Conservation (phyloP, 2,888 invertebrate genomes). For the Arctia plantaginis region DNA sequence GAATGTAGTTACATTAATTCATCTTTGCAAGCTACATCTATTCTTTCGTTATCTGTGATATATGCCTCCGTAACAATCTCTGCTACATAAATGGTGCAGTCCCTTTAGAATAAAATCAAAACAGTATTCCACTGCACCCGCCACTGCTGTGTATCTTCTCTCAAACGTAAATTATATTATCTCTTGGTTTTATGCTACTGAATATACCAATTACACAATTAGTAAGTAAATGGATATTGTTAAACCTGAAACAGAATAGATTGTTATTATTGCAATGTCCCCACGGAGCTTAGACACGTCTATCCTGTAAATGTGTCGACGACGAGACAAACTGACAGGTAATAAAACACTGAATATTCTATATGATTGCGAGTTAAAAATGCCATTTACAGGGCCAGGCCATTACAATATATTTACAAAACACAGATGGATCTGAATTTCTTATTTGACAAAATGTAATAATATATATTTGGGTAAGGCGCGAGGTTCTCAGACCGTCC, state of each 20-base stretch:
- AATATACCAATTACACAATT: background rate
- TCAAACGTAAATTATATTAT: background rate
- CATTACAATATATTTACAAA: no score
- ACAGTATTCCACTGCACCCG: constrained; percentile 17
- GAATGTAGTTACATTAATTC: background rate
- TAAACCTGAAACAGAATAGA: background rate
- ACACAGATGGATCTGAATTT: no score
- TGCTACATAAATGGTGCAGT: background rate
- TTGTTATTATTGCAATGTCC: no score
- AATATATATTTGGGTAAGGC: no score
- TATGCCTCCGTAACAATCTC: background rate
- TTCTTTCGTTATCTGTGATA: background rate
- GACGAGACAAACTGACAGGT: no score
- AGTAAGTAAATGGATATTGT: background rate
- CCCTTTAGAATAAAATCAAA: constrained; percentile 24
- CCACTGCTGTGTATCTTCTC: constrained; percentile 15
- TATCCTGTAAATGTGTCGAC: no score
- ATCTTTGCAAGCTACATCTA: background rate
- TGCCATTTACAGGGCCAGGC: no score
- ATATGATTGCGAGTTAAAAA: no score
- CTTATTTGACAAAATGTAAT: no score
- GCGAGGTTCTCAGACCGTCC: no score
- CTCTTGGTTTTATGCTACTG: background rate
- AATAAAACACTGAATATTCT: no score
- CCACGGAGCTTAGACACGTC: no score